Percentiles rank a stretch among this genome's conserved stretches.
These are phyloP conservation scores for Manis javanica DNA, from an alignment of 2,797 vertebrate species.

Conservation along the genomic window DNA sequence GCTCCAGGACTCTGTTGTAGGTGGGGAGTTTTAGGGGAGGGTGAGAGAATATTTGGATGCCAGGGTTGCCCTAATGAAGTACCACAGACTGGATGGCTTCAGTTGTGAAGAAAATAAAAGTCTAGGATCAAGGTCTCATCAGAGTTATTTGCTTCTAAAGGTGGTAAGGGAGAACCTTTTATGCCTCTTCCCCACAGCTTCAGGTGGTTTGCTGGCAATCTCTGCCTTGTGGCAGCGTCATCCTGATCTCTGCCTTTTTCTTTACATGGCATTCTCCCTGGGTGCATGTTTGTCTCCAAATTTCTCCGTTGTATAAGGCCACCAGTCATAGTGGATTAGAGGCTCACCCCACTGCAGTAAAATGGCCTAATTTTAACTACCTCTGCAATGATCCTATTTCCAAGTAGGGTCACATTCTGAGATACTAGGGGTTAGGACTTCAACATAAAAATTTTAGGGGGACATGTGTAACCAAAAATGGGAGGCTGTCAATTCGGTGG, in stretches of 20 bases:
- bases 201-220: background rate
- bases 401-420: background rate
- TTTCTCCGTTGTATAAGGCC: background rate
- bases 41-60: background rate
- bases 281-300: background rate
- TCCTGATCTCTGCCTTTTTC: background rate
- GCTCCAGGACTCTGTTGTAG: background rate
- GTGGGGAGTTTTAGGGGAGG: background rate
- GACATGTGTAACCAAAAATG: background rate
- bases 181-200: background rate
- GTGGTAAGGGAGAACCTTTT: background rate
- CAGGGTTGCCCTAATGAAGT: background rate
- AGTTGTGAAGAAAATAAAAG: background rate
- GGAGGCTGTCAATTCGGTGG: background rate
- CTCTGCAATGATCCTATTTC: background rate
- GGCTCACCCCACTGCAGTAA: background rate
- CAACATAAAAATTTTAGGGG: background rate
- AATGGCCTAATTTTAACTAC: conserved; percentile 4
- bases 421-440: background rate
- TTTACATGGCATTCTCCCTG: background rate
- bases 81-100: background rate
- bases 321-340: background rate
- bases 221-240: background rate
- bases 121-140: background rate
- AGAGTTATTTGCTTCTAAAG: background rate